These are phyloP conservation scores for Ptiloglossa arizonensis DNA, from an alignment of 1,140 invertebrate genomes.

Conservation along the genomic window DNA sequence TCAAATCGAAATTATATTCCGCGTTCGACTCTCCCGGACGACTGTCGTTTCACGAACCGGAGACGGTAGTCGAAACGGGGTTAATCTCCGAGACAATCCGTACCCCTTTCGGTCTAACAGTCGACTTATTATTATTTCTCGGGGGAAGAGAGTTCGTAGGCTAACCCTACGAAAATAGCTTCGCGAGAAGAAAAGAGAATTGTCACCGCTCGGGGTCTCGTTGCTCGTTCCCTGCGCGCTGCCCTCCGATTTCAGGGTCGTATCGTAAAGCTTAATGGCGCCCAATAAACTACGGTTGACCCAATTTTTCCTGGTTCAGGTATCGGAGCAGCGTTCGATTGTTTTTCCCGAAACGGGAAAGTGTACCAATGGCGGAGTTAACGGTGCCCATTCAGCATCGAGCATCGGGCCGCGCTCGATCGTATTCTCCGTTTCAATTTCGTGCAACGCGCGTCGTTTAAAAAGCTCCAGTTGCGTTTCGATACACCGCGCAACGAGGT, in stretches of 20 bases:
- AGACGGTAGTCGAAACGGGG: constrained; percentile 2
- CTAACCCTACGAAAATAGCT: constrained; percentile 3
- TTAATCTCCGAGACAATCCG: neutral
- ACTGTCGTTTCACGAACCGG: neutral
- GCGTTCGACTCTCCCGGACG: neutral
- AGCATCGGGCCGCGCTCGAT: neutral
- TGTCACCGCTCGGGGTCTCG: too few species aligned
- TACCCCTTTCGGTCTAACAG: neutral
- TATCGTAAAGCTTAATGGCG: constrained; percentile 55
- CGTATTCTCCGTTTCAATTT: neutral
- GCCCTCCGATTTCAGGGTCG: neutral
- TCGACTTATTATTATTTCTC: neutral
- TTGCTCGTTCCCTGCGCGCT: neutral
- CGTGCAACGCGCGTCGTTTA: neutral
- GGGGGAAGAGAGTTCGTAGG: neutral
- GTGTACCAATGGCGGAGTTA: neutral
- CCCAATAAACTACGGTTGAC: constrained; percentile 60
- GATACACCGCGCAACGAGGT: too few species aligned
- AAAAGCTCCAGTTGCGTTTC: too few species aligned
- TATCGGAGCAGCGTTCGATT: neutral
- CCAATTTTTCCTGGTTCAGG: constrained; percentile 61
- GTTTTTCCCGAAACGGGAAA: constrained; percentile 11
- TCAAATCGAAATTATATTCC: neutral
- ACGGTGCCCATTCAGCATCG: neutral
- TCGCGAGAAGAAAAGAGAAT: neutral